Evolutionary conservation across 2,113 vertebrate genomes (phyloP).

Genomic region (Coptodon rendalli): DNA sequence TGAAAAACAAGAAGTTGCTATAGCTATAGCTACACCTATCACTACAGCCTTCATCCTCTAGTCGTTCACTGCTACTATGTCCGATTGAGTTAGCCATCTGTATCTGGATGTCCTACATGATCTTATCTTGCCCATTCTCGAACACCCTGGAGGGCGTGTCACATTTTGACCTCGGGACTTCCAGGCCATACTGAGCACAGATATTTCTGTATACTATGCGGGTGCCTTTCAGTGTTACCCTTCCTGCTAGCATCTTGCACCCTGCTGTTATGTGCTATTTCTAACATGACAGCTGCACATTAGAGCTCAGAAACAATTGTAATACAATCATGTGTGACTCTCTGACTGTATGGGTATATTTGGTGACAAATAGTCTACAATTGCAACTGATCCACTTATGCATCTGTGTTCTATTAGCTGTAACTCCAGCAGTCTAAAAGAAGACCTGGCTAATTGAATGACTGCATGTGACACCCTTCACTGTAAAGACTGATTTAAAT

Average conservation of each 20-base stretch:
- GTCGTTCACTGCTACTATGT: not conserved
- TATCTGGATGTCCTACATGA: not conserved
- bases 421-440: accelerated
- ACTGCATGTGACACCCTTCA: not conserved
- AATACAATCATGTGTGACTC: not conserved
- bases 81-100: not conserved
- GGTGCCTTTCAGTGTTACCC: not conserved
- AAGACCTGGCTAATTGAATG: not conserved
- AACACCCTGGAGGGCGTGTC: not conserved
- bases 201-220: not conserved
- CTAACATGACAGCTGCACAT: not conserved
- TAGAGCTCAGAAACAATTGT: not conserved
- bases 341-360: not conserved
- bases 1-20: not conserved
- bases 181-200: not conserved
- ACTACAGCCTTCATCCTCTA: not conserved
- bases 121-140: not conserved
- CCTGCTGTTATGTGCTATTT: not conserved
- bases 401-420: not conserved
- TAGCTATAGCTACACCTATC: not conserved
- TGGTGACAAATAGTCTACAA: not conserved
- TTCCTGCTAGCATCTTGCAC: not conserved
- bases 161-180: accelerated
- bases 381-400: not conserved
- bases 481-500: not conserved